A percentile compares a stretch with the other conserved stretches of the same genome.
Evolutionary conservation across 2,888 invertebrate species (phyloP).

Genomic region (Aphodius sticticus): DNA sequence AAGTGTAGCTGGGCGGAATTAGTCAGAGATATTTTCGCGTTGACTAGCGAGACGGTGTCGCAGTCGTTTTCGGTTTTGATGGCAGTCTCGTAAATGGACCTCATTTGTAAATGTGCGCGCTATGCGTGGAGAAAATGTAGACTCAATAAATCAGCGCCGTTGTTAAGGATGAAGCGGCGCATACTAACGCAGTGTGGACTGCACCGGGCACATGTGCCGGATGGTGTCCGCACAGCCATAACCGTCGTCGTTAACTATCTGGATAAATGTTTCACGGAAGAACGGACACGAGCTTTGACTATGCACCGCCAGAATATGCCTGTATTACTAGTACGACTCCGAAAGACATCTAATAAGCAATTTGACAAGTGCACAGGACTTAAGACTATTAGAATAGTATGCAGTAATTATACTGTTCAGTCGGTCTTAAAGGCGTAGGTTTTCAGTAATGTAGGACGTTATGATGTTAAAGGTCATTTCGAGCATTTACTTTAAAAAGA

Average conservation of each 20-base stretch:
- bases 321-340: neutral
- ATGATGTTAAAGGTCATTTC: too few relatives aligned
- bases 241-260: neutral
- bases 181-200: neutral
- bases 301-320: neutral
- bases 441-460: too few relatives aligned
- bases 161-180: neutral
- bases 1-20: neutral
- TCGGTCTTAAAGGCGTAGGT: too few relatives aligned
- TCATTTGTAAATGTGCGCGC: constrained; percentile 33
- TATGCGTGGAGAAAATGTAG: constrained; percentile 32
- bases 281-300: neutral
- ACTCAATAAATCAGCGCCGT: constrained; percentile 37
- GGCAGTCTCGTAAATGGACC: constrained; percentile 34
- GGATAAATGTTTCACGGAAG: neutral
- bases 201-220: neutral
- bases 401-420: too few relatives aligned
- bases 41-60: constrained; percentile 12
- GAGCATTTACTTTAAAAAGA: too few relatives aligned
- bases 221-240: neutral
- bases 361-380: too few relatives aligned
- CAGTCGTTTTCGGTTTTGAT: constrained; percentile 25
- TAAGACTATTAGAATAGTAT: too few relatives aligned
- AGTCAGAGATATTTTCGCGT: neutral
- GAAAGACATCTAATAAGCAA: neutral